phyloP scores from a whole-genome alignment of 2,797 vertebrate species.

The Halcyon leucocephala region DNA sequence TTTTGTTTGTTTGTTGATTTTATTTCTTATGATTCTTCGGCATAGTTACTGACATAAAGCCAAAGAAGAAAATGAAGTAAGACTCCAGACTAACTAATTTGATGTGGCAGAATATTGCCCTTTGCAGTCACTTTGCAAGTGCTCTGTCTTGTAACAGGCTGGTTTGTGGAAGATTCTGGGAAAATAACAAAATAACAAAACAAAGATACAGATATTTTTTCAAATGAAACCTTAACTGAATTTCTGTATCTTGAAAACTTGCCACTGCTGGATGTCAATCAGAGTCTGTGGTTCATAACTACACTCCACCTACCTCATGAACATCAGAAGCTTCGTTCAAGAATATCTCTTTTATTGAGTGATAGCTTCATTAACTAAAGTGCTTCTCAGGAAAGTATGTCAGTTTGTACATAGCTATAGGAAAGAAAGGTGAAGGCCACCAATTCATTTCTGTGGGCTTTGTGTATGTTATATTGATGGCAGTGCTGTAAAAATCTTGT shows the following conservation, averaged over 20 bases:
- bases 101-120: background rate
- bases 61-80: background rate
- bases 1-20: too few species aligned
- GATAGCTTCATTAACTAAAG: background rate
- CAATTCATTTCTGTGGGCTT: background rate
- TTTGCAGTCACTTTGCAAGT: background rate
- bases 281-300: background rate
- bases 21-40: background rate
- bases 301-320: background rate
- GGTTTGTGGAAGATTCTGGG: background rate
- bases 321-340: background rate
- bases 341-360: background rate
- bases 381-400: background rate
- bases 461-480: background rate
- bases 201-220: background rate
- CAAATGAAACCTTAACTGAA: background rate
- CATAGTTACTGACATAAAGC: background rate
- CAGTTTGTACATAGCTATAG: background rate
- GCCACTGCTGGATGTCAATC: background rate
- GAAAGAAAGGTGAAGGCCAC: background rate
- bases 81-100: background rate
- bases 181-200: background rate
- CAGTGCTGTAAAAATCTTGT: background rate
- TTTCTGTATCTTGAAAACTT: background rate
- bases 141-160: background rate